Evolutionary conservation across 1,140 invertebrate species (phyloP), one percentile per base, ranked within the genome.

Genomic region (Odontomachus brunneus): DNA sequence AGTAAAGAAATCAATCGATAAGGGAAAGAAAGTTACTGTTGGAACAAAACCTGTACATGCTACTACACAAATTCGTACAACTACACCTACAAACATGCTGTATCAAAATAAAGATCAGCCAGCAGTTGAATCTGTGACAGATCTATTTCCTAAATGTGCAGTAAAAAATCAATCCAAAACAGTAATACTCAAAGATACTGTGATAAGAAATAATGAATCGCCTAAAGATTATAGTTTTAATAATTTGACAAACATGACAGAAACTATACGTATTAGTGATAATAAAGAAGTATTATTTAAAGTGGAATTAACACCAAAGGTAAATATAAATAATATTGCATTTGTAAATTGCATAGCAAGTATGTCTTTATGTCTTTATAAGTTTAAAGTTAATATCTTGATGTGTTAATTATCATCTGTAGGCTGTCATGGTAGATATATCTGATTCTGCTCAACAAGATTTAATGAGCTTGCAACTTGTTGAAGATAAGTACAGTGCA

Each of bases 401-500:
- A 82, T 48, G 17, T 24, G 14, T 71, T 9, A 22, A 51, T 24
- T 80, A 44, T 38, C 33, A 51, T 83, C 48, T 66, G 62, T 71
- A 92, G 84, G 63, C 85, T 74, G 38, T 44, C 82, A n/a, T 65
- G 51, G 17, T 83, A 66, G 89, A 89, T 75, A 60, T 82, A 9
- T 67, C 66, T 22, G 87, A 87, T 82, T 81, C 44, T 81, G 67
- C 75, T 87, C 83, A 89, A 53, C 87, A 90, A 83, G 93, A 94
- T 84, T 88, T 94, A 62, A 94, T 94, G 93, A 93, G 82, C 83
- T 81, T 94, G 29, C 93, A 94, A 65, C 87, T 89, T 69, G 71
- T 87, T 4, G 94, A 95, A 84, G 94, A 95, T 78, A 94, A 93
- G 84, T 95, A 95, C 75, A 95, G 94, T 87, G 94, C 94, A 59